A percentile compares a stretch with the other conserved stretches of the same genome.
Conservation (phyloP, 1,140 invertebrate species). For the Caenorhabditis tropicalis region DNA sequence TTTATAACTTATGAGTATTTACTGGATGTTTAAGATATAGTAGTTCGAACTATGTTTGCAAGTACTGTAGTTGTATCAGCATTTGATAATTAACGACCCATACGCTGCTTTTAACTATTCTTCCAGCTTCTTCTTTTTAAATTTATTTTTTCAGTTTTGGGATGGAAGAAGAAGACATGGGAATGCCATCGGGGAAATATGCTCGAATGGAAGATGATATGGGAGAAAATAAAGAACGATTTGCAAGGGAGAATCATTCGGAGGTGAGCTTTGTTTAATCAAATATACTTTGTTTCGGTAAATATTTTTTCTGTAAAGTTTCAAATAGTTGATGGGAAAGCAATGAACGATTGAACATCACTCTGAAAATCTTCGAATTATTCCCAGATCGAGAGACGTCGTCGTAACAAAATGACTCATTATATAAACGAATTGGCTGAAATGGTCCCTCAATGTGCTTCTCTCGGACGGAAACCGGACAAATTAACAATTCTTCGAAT, state of each 20-base stretch:
- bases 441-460: slow-evolving; percentile 94
- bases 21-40: too few relatives aligned
- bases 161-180: slow-evolving; percentile 53
- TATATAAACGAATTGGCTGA: slow-evolving; percentile 99
- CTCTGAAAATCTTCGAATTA: background rate
- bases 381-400: slow-evolving; percentile 84
- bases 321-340: too few relatives aligned
- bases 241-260: slow-evolving; percentile 91
- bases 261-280: slow-evolving; percentile 76
- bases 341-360: too few relatives aligned
- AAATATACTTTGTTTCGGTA: too few relatives aligned
- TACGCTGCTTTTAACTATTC: background rate
- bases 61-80: too few relatives aligned
- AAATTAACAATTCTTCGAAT: slow-evolving; percentile 98
- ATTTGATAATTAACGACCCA: too few relatives aligned
- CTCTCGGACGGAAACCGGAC: slow-evolving; percentile 95
- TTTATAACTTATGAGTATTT: too few relatives aligned
- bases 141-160: slow-evolving; percentile 35
- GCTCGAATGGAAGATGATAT: slow-evolving; percentile 57
- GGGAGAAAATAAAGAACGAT: slow-evolving; percentile 66
- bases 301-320: too few relatives aligned
- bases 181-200: slow-evolving; percentile 54
- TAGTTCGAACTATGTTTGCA: too few relatives aligned
- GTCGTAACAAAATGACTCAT: slow-evolving; percentile 99
- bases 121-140: too few relatives aligned